Evolutionary conservation across 1,140 invertebrate genomes (phyloP), one percentile per base, ranked within the genome.

Genomic region (Aphaenogaster floridana): DNA sequence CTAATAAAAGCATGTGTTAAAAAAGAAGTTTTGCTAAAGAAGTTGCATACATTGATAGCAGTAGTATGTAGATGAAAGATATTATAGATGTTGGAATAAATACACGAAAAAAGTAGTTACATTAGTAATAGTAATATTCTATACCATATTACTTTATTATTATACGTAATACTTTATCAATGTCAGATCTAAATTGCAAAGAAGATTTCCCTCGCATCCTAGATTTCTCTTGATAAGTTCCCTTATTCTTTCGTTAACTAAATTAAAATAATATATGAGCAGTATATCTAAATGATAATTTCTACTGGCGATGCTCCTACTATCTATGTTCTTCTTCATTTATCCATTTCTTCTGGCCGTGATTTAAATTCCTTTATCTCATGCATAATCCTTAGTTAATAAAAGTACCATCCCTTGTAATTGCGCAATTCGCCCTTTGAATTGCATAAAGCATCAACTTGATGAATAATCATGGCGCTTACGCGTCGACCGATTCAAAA

Each of bases 391-490:
- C 15, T 54, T 0, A n/a, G 11, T 36, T 71, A 81, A 45, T 81
- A 34, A n/a, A 69, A 48, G 15, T 21, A 21, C 39, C 21, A 77
- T 8, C n/a, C 28, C 3, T 74, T 69, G 13, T 59, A 81, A 68
- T 83, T 42, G 39, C 52, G 5, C 52, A 83, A 59, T 36, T 83
- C 57, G 21, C 52, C 11, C 66, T 45, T 57, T 45, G 17, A 61
- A 61, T 48, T 61, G 28, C 45, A 39, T 34, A 84, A 76, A 76
- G n/a, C 28, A 28, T 21, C 0, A 69, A 28, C 21, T 50, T 50
- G 13, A 69, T 50, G 21, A 61, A 61, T 83, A 72, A 74, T 84
- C 48, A 42, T 8, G 15, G 13, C 78, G 48, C 42, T 84, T 34
- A 81, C 36, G 36, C 54, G 54, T 63, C 34, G 69, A 6, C 54